phyloP scores from a whole-genome alignment of 2,888 invertebrate species.

The Sinodicranocentrus sp. region DNA sequence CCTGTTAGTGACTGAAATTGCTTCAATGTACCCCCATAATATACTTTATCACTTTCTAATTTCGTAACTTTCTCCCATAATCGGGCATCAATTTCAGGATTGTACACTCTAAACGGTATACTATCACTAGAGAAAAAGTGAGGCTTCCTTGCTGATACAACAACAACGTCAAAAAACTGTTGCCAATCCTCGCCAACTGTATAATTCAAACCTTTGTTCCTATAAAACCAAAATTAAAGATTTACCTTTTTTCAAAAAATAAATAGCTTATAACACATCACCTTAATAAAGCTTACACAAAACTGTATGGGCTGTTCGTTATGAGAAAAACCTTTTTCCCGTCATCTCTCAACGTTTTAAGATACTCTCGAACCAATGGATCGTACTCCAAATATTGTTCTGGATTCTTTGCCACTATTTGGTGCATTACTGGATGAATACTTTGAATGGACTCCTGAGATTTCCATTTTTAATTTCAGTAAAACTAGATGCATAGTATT shows the following conservation, averaged over 20 bases:
- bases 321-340: conserved; percentile 95
- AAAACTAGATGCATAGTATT: too few relatives aligned
- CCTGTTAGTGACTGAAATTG: conserved; percentile 95
- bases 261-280: background rate
- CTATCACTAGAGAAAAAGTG: conserved; percentile 94
- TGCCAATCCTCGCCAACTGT: conserved; percentile 94
- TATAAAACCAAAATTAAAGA: too few relatives aligned
- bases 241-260: background rate
- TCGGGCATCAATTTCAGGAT: conserved; percentile 88
- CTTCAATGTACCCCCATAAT: conserved; percentile 96
- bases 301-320: conserved; percentile 97
- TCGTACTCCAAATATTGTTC: conserved; percentile 89
- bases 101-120: conserved; percentile 92
- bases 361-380: conserved; percentile 85
- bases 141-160: conserved; percentile 97
- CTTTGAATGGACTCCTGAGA: conserved; percentile 92
- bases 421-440: conserved; percentile 94
- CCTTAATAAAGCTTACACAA: conserved; percentile 90
- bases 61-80: conserved; percentile 94
- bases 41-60: conserved; percentile 92
- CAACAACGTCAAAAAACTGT: conserved; percentile 94
- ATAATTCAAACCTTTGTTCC: conserved; percentile 94
- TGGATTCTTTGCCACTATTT: conserved; percentile 89
- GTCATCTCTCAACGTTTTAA: conserved; percentile 85
- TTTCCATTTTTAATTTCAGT: too few relatives aligned